A percentile compares a stretch with the other conserved stretches of the same genome.
Evolutionary conservation across 2,797 vertebrate species (phyloP).

Genomic region (Rhyacichthys aspro): DNA sequence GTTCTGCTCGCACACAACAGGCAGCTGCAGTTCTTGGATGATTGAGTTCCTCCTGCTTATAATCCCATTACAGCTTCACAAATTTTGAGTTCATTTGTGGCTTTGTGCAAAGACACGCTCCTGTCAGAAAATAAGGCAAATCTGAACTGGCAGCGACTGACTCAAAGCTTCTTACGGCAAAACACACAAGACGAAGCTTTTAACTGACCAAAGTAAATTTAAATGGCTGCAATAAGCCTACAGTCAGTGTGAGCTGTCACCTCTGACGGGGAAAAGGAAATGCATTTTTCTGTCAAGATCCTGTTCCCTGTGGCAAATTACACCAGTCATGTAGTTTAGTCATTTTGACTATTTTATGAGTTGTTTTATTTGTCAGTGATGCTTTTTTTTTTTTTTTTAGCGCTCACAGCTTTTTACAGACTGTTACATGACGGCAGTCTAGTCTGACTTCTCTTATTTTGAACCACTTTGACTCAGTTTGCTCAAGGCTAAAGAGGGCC

Average conservation of each 20-base stretch:
- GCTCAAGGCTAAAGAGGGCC: background rate
- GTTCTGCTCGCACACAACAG: slow-evolving; percentile 33
- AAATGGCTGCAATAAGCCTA: background rate
- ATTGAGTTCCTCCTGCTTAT: slow-evolving; percentile 62
- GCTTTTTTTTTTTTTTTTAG: no score
- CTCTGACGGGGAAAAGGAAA: slow-evolving; percentile 2
- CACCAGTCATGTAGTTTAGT: slow-evolving; percentile 10
- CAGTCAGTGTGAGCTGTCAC: background rate
- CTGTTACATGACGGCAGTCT: background rate
- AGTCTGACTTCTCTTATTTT: background rate
- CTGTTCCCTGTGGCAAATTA: slow-evolving; percentile 3
- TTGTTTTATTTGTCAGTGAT: background rate
- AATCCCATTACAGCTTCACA: slow-evolving; percentile 62
- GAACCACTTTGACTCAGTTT: background rate
- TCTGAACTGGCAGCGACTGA: slow-evolving; percentile 43
- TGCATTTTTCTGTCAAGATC: background rate
- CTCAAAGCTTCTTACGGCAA: slow-evolving; percentile 57
- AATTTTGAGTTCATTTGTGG: slow-evolving; percentile 61
- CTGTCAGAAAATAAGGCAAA: slow-evolving; percentile 44
- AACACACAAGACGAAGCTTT: slow-evolving; percentile 29
- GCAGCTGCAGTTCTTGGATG: slow-evolving; percentile 39
- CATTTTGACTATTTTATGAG: slow-evolving; percentile 15
- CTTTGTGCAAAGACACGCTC: slow-evolving; percentile 51
- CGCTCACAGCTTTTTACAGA: background rate
- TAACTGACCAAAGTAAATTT: slow-evolving; percentile 41